Conservation (phyloP, 2,888 invertebrate species). For the Lapara coniferarum region DNA sequence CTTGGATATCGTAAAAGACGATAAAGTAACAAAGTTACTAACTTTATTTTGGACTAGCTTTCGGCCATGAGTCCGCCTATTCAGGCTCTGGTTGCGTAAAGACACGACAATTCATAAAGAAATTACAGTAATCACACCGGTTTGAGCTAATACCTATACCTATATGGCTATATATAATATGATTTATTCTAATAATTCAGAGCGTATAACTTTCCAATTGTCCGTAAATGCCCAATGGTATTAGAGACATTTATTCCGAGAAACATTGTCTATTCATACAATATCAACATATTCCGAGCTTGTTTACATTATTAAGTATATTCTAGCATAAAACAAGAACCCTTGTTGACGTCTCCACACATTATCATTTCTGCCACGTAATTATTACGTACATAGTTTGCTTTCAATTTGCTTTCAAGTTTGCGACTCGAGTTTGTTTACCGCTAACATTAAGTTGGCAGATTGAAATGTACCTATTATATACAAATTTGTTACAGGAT, state of each 20-base stretch:
- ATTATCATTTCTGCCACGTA: conserved; percentile 15
- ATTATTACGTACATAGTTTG: conserved; percentile 17
- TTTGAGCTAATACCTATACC: no score
- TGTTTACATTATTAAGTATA: conserved; percentile 1
- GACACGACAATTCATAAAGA: background rate
- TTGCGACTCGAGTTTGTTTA: background rate
- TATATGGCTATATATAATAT: no score
- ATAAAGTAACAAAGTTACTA: background rate
- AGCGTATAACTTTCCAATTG: no score
- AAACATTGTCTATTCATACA: background rate
- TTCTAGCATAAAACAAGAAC: conserved; percentile 17
- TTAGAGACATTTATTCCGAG: no score
- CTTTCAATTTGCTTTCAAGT: conserved; percentile 7
- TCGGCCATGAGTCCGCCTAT: background rate
- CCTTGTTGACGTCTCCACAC: background rate
- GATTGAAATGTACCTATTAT: no score
- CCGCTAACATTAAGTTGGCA: no score
- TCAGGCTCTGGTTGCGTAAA: background rate
- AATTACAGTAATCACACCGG: no score
- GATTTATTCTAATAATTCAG: no score
- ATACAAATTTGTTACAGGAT: no score
- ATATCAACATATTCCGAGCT: background rate
- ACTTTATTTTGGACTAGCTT: background rate
- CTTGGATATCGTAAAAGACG: background rate
- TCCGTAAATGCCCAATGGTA: no score